These are phyloP conservation scores for Lysandra bellargus DNA, from an alignment of 2,888 invertebrate species.

Conservation along the genomic window DNA sequence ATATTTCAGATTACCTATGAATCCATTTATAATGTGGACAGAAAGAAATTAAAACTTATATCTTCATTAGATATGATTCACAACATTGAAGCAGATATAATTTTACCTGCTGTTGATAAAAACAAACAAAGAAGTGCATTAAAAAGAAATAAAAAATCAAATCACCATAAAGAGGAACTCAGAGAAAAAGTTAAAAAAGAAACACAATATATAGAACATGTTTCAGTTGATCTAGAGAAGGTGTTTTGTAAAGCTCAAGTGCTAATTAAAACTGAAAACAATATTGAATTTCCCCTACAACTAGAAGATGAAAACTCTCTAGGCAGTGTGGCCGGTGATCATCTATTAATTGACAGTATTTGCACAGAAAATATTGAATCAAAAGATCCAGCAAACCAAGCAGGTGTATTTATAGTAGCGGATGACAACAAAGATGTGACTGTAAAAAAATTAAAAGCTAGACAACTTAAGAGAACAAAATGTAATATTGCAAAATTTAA, in stretches of 20 bases:
- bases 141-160: slow-evolving; percentile 29
- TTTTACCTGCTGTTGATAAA: not conserved
- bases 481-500: not conserved
- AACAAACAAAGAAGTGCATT: slow-evolving; percentile 13
- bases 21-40: slow-evolving; percentile 55
- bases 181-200: not conserved
- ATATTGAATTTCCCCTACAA: not conserved
- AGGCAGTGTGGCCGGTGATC: not conserved
- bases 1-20: slow-evolving; percentile 53
- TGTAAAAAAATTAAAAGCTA: not conserved
- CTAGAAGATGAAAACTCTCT: slow-evolving; percentile 3
- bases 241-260: not conserved
- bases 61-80: slow-evolving; percentile 48
- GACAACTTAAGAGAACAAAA: not conserved
- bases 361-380: slow-evolving; percentile 29
- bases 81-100: slow-evolving; percentile 11
- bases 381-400: not conserved
- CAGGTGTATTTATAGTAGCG: not conserved
- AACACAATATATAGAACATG: not conserved
- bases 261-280: not conserved
- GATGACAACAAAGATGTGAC: not conserved
- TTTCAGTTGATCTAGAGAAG: not conserved
- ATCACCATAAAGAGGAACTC: not conserved
- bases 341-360: slow-evolving; percentile 25
- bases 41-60: slow-evolving; percentile 46